Evolutionary conservation across 2,888 invertebrate genomes (phyloP).

Genomic region (Flexamia atlantica): DNA sequence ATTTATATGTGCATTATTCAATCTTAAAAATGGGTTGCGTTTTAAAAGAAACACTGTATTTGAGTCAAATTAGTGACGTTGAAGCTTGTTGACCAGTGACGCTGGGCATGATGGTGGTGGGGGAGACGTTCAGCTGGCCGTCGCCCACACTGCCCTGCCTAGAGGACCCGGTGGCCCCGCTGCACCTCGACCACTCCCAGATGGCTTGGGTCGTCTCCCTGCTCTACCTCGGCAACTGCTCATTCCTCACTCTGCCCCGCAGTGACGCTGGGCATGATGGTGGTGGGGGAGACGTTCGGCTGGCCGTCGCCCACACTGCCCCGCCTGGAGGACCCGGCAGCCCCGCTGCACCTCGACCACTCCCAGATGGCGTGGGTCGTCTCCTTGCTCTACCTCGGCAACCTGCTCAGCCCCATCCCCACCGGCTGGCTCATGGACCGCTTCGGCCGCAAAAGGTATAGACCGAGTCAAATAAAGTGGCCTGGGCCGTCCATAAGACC

Average conservation of each 20-base stretch:
- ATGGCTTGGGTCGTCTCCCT: conserved; percentile 70
- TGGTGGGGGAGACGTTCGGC: conserved; percentile 67
- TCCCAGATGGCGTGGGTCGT: conserved; percentile 69
- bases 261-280: conserved; percentile 66
- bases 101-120: conserved; percentile 66
- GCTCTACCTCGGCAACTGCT: conserved; percentile 69
- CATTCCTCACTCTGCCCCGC: conserved; percentile 44
- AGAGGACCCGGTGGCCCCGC: conserved; percentile 63
- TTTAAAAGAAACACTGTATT: no score
- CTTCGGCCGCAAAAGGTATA: conserved; percentile 67
- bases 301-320: conserved; percentile 68
- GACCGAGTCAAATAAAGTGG: no score
- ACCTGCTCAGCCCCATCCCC: conserved; percentile 68
- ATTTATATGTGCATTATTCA: no score
- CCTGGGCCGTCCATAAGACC: no score
- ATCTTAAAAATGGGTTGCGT: no score
- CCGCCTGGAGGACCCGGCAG: conserved; percentile 60
- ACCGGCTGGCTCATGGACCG: conserved; percentile 68
- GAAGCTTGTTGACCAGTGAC: no score
- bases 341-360: conserved; percentile 66
- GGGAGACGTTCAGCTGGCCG: conserved; percentile 67
- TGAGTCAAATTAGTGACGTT: no score
- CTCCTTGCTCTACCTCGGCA: conserved; percentile 68
- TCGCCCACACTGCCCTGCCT: conserved; percentile 66
- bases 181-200: conserved; percentile 66